Evolutionary conservation across 2,113 vertebrate species (phyloP), one percentile per base, ranked within the genome.

Genomic region (Myrmecophaga tridactyla): DNA sequence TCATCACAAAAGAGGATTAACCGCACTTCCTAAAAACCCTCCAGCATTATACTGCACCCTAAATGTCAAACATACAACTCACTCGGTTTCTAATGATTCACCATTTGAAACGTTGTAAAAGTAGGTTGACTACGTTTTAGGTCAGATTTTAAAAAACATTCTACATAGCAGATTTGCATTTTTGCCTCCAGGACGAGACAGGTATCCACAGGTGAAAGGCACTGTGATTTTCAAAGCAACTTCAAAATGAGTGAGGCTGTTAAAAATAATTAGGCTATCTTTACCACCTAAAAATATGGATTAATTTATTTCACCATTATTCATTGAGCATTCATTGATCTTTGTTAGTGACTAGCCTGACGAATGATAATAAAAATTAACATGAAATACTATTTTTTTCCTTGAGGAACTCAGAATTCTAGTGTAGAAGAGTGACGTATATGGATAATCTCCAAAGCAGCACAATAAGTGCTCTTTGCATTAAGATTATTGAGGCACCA

Each of bases 391-490:
- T 9, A 3, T 8, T 12, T 23, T 48, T 86, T 25, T 51, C 83
- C 62, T 3, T 23, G 2, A 75, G 36, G 58, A 6, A 43, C 36
- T 3, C 46, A 53, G n/a, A 17, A 13, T 34, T 34, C 80, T 31
- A 25, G 43, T 25, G 56, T 5, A 41, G n/a, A 15, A 18, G 69
- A 51, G 0, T n/a, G 14, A 9, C 14, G 4, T 9, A 0, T 10
- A 25, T 11, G 29, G 46, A 18, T 6, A 2, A 27, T 41, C 13
- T 27, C 21, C 36, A 14, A 6, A 0, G 1, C 0, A 17, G 4
- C 0, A 0, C 53, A 14, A 0, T 0, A 29, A 0, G 7, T 1
- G 6, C 34, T 34, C 25, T 39, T 60, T 14, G 7, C 6, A 29
- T 7, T 17, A 20, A 7, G 7, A 13, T 18, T 7, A 60, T 2